Evolutionary conservation across 2,797 vertebrate species (phyloP), one percentile per base, ranked within the genome.

Genomic region (Cyclopterus lumpus): DNA sequence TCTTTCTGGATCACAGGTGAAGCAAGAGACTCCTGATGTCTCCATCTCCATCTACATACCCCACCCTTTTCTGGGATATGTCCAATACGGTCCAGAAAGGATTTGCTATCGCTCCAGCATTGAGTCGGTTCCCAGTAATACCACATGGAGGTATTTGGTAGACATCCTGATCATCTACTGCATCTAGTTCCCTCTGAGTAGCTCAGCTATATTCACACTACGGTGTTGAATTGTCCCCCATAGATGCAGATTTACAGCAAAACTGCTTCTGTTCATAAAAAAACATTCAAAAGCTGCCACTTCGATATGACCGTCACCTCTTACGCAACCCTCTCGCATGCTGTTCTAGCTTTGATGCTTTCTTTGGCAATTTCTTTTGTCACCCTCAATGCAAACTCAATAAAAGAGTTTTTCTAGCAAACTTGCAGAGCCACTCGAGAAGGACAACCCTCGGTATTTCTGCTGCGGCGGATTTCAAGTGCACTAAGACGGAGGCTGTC

Each of bases 401-500:
- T 83, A 55, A 77, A 86, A 81, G 38, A 71, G 24, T 83, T 86
- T 84, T 75, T 69, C 42, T 11, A 22, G 32, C 46, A 77, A 77
- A 84, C 86, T 78, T 83, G 71, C 73, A 85, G 60, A 81, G 64
- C 71, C 67, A 73, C 67, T 66, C 8, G 71, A 84, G 63, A 34
- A 67, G 84, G 57, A 82, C 81, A 85, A 58, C 70, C 76, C 61
- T 64, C 54, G 53, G 75, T 86, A 85, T 89, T 85, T 88, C 70
- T 85, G 73, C 85, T 72, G 86, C 79, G 67, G 75, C 9, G 20
- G 67, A 88, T 88, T 89, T 88, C 55, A 67, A 85, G 72, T 18
- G 81, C 82, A 86, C 68, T 75, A 81, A 88, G 87, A 88, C 20
- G 38, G 80, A 84, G 71, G 49, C 84, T 91, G 89, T 91, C 90